Percentiles rank a stretch among this genome's conserved stretches.
phyloP scores from a whole-genome alignment of 2,888 invertebrate species.

The Lepetodrilus schrolli region DNA sequence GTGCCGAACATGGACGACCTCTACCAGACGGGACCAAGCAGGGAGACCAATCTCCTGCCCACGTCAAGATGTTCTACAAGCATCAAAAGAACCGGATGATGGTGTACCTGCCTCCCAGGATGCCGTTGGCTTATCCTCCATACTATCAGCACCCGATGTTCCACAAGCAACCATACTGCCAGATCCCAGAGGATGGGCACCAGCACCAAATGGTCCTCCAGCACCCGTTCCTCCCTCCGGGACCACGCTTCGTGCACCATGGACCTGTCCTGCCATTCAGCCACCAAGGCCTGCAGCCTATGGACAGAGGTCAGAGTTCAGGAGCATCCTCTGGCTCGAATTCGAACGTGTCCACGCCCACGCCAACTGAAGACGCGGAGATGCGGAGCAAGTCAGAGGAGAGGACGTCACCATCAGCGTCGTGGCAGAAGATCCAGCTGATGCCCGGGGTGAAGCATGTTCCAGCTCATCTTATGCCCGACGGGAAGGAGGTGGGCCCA shows the following conservation, averaged over 20 bases:
- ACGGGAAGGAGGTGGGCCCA: slow-evolving; percentile 39
- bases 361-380: slow-evolving; percentile 11
- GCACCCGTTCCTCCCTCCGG: slow-evolving; percentile 29
- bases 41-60: neutral
- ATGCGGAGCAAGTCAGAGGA: slow-evolving; percentile 17
- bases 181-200: slow-evolving; percentile 37
- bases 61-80: slow-evolving; percentile 6
- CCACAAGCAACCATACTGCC: slow-evolving; percentile 33
- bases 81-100: slow-evolving; percentile 35
- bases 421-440: slow-evolving; percentile 61
- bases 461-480: slow-evolving; percentile 56
- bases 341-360: slow-evolving; percentile 13
- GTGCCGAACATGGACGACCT: neutral
- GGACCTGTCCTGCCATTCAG: neutral
- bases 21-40: neutral
- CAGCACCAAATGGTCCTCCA: slow-evolving; percentile 26
- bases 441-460: slow-evolving; percentile 69
- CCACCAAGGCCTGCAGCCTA: neutral
- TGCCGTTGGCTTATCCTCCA: slow-evolving; percentile 34
- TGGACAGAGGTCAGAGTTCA: neutral
- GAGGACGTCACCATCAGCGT: slow-evolving; percentile 35
- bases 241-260: slow-evolving; percentile 9
- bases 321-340: slow-evolving; percentile 3
- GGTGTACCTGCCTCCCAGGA: slow-evolving; percentile 37
- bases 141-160: slow-evolving; percentile 34